Conservation (phyloP, 2,113 vertebrate genomes). For the Illadopsis cleaveri region DNA sequence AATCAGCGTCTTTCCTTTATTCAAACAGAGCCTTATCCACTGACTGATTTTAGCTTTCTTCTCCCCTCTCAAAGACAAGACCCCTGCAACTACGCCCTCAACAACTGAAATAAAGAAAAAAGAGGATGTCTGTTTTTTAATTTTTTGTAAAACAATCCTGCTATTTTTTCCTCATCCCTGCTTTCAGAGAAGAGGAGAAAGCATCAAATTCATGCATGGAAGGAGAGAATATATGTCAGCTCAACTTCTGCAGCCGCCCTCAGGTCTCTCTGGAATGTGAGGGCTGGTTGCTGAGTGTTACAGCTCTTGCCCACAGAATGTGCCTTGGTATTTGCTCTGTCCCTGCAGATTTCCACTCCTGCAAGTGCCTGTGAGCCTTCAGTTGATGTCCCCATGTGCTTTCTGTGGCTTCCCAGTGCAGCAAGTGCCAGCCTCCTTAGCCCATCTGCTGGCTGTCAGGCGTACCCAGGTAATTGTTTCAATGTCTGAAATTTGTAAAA, state of each 20-base stretch:
- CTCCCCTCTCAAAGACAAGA: neutral
- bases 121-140: neutral
- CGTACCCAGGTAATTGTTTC: neutral
- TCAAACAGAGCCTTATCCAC: neutral
- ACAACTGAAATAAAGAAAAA: neutral
- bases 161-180: neutral
- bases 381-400: neutral
- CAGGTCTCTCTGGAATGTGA: accelerated
- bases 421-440: too few relatives aligned
- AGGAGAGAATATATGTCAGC: neutral
- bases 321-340: neutral
- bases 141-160: neutral
- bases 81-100: neutral
- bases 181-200: neutral
- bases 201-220: neutral
- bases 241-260: neutral
- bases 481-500: neutral
- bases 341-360: neutral
- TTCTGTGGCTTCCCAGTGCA: neutral
- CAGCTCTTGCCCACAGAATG: accelerated
- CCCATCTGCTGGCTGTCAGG: neutral
- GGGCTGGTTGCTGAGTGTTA: neutral
- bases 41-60: neutral
- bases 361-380: neutral
- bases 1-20: neutral